Base-by-base conservation (phyloP, 2,113 vertebrate species). In the Crocuta crocuta region DNA sequence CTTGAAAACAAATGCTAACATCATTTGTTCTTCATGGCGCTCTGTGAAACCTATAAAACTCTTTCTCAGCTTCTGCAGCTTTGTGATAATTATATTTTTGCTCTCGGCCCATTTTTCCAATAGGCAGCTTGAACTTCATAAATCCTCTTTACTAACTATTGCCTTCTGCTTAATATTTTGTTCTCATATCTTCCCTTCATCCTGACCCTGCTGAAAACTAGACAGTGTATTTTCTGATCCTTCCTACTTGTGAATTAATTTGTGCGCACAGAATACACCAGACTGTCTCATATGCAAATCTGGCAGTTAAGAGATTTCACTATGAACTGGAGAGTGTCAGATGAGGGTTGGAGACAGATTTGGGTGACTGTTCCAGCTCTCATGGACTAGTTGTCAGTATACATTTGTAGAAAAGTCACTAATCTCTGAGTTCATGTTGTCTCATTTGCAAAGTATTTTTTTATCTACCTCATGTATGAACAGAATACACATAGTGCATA, bases 401-500 rank as follows among this genome's bases (percentile, higher is more conserved):
- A 66, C 55, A 61, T 12, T 26, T 45, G 24, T 31, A 79, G 70
- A 4, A 15, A 6, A n/a, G 55, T 31, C 31, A 79, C 7, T 58
- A 24, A 73, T 45, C 28, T 94, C 17, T 71, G 19, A 58, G 23
- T 63, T 91, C 89, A 33, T 94, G 3, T 63, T 2, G 10, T 80
- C 9, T 73, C 35, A 68, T 10, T 78, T 39, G 7, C 58, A 71
- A 92, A 82, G 43, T 70, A 53, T 13, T 45, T 66, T 84, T 61
- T 11, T 35, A 89, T 45, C 13, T 21, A 31, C 39, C 33, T 82
- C 50, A 26, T 5, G 2, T 4, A 0, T 33, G 33, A 68, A 88
- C 91, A 16, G 24, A 55, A 31, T 39, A 13, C 9, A 19, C 5
- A 13, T 10, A 7, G 3, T 35, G 0, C 1, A 33, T 1, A 13